Conservation (phyloP, 2,888 invertebrate species). For the Tricholauxania praeusta region DNA sequence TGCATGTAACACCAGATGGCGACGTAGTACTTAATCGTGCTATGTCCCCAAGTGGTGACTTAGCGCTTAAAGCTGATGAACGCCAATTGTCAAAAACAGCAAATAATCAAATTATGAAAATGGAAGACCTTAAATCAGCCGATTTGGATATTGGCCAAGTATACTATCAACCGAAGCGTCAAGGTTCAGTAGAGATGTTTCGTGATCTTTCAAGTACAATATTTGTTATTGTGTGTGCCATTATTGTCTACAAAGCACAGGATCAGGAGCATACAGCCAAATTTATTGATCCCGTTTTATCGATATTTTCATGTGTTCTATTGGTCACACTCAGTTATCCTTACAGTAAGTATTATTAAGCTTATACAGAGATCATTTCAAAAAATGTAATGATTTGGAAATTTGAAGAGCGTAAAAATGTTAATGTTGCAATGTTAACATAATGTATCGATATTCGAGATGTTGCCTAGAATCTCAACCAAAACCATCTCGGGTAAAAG, state of each 20-base stretch:
- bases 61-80: slow-evolving; percentile 64
- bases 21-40: slow-evolving; percentile 73
- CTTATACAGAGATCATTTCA: not conserved
- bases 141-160: slow-evolving; percentile 45
- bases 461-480: no score
- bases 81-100: slow-evolving; percentile 68
- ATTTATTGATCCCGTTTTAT: slow-evolving; percentile 79
- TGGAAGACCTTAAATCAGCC: slow-evolving; percentile 50
- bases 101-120: slow-evolving; percentile 52
- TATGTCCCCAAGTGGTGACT: slow-evolving; percentile 53
- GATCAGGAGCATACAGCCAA: slow-evolving; percentile 74
- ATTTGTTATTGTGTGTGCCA: slow-evolving; percentile 78
- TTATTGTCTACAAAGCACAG: slow-evolving; percentile 72
- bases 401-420: no score
- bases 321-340: slow-evolving; percentile 83
- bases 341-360: slow-evolving; percentile 74
- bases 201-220: slow-evolving; percentile 78
- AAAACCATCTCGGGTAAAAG: no score
- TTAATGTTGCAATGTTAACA: no score
- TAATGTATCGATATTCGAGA: no score
- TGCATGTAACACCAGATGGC: slow-evolving; percentile 75
- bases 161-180: slow-evolving; percentile 67
- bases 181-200: slow-evolving; percentile 73
- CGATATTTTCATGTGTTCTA: slow-evolving; percentile 79
- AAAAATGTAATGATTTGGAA: no score